Base-by-base conservation (phyloP, 2,888 invertebrate genomes). In the Exephanes ischioxanthus region DNA sequence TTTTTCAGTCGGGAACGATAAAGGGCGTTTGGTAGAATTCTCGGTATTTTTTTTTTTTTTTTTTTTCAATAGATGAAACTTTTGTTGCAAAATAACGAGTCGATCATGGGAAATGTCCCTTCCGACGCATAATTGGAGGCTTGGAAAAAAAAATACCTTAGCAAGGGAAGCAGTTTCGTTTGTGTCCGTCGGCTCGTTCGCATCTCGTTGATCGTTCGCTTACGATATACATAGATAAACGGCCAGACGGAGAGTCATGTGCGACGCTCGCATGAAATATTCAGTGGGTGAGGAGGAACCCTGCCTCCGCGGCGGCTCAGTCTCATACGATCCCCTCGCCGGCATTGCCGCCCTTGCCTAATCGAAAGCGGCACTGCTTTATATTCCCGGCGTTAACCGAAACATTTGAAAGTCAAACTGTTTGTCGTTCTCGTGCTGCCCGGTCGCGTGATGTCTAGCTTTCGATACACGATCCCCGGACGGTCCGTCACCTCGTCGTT, bases 381-480 rank as follows among this genome's bases (percentile, higher is more conserved):
- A 90, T 90, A 90, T 90, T 90, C 90, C 61, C 79, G 22, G 71
- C 86, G 80, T 83, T 84, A 86, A 84, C 81, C 77, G 68, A 84
- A 84, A 86, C 87, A 90, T 90, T 90, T 90, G 88, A 89, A 90
- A 90, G 90, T 90, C 90, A 90, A 90, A 90, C 89, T 89, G 87
- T 89, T 89, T 89, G 88, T 84, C 76, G 83, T 86, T 86, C 75
- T 82, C 85, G 85, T 78, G 68, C 16, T 58, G 61, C 33, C 30
- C 41, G 61, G 70, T 71, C 75, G 19, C 33, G 48, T 67, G 68
- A 61, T 71, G 84, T 83, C 88, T 84, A 87, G 87, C 87, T 88
- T 88, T 77, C 81, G 84, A 86, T 84, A 87, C 80, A 85, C 78
- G 30, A 30, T 30, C 61, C 61, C 58, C 66, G 82, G 66, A 73